A percentile compares a stretch with the other conserved stretches of the same genome.
Conservation (phyloP, 2,888 invertebrate genomes). For the Rhynchonema sp. region DNA sequence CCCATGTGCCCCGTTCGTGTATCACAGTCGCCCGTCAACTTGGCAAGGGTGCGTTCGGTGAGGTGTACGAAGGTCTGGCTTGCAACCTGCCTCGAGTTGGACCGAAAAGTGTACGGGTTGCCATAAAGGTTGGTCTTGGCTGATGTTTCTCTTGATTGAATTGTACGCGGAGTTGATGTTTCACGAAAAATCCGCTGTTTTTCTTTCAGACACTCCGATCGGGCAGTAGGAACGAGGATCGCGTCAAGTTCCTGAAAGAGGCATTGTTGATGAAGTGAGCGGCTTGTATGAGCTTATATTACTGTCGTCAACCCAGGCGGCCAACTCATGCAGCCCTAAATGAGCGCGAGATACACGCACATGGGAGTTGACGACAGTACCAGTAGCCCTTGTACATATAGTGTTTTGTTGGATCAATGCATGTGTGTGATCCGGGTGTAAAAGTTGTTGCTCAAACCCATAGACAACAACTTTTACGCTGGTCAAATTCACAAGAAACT, state of each 20-base stretch:
- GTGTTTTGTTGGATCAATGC: no score
- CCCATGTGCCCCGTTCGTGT: slow-evolving; percentile 65
- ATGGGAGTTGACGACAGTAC: no score
- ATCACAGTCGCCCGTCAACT: slow-evolving; percentile 67
- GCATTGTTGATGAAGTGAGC: slow-evolving; percentile 67
- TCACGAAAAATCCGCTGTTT: background rate
- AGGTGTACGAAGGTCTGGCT: slow-evolving; percentile 79
- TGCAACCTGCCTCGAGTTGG: slow-evolving; percentile 43
- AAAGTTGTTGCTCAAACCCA: no score
- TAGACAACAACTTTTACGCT: no score
- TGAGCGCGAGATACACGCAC: no score
- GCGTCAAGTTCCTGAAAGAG: slow-evolving; percentile 81
- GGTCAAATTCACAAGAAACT: no score
- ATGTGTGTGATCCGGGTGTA: no score
- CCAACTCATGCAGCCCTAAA: no score
- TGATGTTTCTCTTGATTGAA: slow-evolving; percentile 37
- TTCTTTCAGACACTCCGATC: slow-evolving; percentile 61
- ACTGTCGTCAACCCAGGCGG: no score
- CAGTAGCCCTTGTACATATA: no score
- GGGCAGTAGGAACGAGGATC: slow-evolving; percentile 59
- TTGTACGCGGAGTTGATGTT: background rate
- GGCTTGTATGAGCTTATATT: background rate
- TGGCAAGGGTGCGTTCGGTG: slow-evolving; percentile 89
- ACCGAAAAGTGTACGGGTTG: slow-evolving; percentile 50
- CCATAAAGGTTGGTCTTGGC: no score